Conservation (phyloP, 2,888 invertebrate genomes). For the Eristalinus aeneus region DNA sequence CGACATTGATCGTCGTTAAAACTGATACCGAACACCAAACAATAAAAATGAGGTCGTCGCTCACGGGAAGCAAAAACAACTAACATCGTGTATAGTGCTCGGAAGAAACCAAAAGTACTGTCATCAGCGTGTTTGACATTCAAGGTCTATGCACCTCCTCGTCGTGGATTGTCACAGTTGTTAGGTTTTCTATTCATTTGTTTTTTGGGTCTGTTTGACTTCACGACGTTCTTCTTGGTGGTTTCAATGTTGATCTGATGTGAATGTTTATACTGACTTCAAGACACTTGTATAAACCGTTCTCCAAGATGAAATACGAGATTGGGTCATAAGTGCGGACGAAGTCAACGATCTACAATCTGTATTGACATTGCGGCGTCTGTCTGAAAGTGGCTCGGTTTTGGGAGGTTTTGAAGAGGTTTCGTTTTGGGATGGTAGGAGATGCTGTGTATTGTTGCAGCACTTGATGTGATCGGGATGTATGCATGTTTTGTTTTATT, state of each 20-base stretch:
- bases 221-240: neutral
- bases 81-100: neutral
- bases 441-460: neutral
- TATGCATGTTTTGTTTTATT: neutral
- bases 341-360: neutral
- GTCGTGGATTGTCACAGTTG: neutral
- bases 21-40: neutral
- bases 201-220: neutral
- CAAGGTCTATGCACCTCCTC: conserved; percentile 1
- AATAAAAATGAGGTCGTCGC: neutral
- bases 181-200: neutral
- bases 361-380: neutral
- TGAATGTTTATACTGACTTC: neutral
- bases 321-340: neutral
- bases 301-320: neutral
- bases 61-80: neutral
- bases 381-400: neutral
- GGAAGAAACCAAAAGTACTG: conserved; percentile 4
- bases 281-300: neutral
- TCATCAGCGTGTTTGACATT: neutral
- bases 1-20: neutral
- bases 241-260: neutral
- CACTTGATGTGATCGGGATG: neutral
- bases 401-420: neutral
- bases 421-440: neutral